phyloP scores from a whole-genome alignment of 2,797 vertebrate genomes.

The Ceryle rudis region DNA sequence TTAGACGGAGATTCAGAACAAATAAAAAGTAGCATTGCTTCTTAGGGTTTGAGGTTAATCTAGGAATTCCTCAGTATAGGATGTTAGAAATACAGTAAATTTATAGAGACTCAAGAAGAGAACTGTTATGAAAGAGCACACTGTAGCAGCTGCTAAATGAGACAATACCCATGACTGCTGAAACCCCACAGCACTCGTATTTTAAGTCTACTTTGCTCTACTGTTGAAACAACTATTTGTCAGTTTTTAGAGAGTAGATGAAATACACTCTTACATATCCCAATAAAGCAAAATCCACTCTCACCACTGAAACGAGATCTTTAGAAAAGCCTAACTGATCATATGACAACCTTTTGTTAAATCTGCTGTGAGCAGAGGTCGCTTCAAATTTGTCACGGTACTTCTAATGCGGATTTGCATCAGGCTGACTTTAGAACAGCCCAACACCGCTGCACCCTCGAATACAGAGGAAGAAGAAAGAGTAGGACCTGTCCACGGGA shows the following conservation, averaged over 20 bases:
- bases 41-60: not conserved
- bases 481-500: not conserved
- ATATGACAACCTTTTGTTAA: not conserved
- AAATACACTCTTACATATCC: accelerated
- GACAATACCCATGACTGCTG: not conserved
- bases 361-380: not conserved
- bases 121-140: not conserved
- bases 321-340: not conserved
- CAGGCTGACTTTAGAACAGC: accelerated
- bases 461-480: not conserved
- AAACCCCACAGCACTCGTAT: not conserved
- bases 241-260: not conserved
- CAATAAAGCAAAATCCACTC: not conserved
- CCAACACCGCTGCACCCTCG: not conserved
- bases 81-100: not conserved
- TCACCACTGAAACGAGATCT: not conserved
- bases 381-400: not conserved
- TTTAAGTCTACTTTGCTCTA: not conserved
- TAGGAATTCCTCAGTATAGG: not conserved
- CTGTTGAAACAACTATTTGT: not conserved
- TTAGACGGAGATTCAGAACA: not conserved
- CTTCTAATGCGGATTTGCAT: not conserved
- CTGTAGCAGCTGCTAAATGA: not conserved
- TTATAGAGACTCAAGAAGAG: not conserved
- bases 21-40: not conserved